These are phyloP conservation scores for Danaus chrysippus DNA, from an alignment of 2,888 invertebrate species.

Conservation along the genomic window DNA sequence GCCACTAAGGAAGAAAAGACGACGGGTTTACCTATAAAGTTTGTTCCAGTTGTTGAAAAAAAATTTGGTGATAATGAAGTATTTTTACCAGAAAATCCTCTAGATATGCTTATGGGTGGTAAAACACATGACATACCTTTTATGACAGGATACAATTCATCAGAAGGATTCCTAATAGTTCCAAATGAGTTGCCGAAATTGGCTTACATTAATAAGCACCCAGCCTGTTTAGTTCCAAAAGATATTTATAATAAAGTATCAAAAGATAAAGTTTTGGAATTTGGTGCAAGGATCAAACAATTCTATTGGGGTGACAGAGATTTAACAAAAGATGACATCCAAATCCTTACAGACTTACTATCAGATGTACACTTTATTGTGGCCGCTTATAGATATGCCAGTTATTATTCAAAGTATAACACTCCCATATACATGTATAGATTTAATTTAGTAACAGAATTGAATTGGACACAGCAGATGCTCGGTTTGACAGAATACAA, in stretches of 20 bases:
- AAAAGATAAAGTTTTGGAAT: conserved; percentile 29
- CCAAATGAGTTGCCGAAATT: conserved; percentile 33
- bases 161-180: conserved; percentile 40
- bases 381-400: conserved; percentile 35
- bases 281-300: conserved; percentile 36
- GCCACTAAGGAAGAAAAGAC: conserved; percentile 39
- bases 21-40: conserved; percentile 41
- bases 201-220: conserved; percentile 37
- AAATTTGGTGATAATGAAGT: conserved; percentile 37
- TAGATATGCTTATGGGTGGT: conserved; percentile 37
- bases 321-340: conserved; percentile 29
- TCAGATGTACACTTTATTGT: conserved; percentile 36
- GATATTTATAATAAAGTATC: conserved; percentile 37
- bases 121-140: conserved; percentile 40
- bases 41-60: conserved; percentile 48
- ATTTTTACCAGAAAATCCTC: conserved; percentile 41
- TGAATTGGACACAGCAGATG: conserved; percentile 38
- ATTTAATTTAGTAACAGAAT: conserved; percentile 39
- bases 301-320: conserved; percentile 35
- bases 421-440: conserved; percentile 37
- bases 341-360: conserved; percentile 26
- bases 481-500: conserved; percentile 23
- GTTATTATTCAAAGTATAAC: conserved; percentile 30
- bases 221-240: conserved; percentile 38
- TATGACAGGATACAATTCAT: conserved; percentile 43